These are phyloP conservation scores for Staurois parvus DNA, from an alignment of 2,797 vertebrate genomes.

Conservation along the genomic window DNA sequence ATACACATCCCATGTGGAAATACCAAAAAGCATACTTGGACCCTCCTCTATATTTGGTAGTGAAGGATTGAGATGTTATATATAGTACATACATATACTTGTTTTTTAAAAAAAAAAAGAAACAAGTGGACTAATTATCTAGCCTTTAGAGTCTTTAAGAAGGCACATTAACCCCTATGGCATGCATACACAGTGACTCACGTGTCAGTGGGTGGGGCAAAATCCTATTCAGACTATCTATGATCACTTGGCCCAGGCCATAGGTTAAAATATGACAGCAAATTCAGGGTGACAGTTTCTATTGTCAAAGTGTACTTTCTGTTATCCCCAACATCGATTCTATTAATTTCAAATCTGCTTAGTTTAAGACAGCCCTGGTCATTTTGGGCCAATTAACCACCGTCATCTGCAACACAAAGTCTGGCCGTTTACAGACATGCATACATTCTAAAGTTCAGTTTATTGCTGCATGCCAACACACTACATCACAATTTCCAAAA, in stretches of 20 bases:
- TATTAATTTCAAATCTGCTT: background rate
- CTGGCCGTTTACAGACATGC: background rate
- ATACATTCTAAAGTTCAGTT: background rate
- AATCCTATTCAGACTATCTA: background rate
- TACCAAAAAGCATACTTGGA: no score
- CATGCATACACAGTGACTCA: background rate
- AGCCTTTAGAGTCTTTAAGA: no score
- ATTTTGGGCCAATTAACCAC: background rate
- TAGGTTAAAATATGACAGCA: background rate
- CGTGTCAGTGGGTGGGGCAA: background rate
- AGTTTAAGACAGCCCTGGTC: background rate
- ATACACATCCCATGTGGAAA: no score
- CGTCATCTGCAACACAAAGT: background rate
- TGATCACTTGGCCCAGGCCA: background rate
- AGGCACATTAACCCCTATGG: no score
- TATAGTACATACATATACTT: no score
- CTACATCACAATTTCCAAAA: background rate
- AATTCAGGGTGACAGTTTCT: background rate
- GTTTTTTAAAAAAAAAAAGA: no score
- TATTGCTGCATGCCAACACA: background rate
- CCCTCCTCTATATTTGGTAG: no score
- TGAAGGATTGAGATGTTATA: no score
- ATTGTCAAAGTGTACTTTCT: background rate
- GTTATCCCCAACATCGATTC: background rate
- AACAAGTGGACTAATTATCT: no score